Conservation (phyloP, 2,797 vertebrate species). For the Avahi laniger region DNA sequence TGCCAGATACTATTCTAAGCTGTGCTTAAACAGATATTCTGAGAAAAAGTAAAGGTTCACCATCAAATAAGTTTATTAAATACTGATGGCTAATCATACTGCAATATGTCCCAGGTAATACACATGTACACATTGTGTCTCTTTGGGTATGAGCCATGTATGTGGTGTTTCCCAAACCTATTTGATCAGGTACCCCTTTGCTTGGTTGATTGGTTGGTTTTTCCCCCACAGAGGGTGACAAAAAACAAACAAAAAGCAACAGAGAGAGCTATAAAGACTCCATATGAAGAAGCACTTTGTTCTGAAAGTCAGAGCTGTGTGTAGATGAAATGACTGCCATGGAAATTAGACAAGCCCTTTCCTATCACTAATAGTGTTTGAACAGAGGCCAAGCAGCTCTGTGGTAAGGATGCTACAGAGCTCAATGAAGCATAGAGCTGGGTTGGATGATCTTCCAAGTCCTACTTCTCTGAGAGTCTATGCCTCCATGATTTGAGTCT, state of each 20-base stretch:
- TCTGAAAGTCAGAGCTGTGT: not conserved
- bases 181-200: not conserved
- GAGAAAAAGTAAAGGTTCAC: not conserved
- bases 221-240: not conserved
- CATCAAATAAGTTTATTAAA: constrained; percentile 11
- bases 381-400: not conserved
- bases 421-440: not conserved
- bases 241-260: not conserved
- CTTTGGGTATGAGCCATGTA: not conserved
- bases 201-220: accelerated
- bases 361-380: not conserved
- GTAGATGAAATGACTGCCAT: not conserved
- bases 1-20: not conserved
- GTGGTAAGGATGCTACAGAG: not conserved
- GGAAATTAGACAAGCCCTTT: not conserved
- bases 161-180: not conserved
- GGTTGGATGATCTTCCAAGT: not conserved
- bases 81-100: not conserved
- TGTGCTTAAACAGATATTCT: not conserved
- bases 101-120: not conserved
- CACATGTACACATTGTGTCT: not conserved
- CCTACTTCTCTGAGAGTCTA: not conserved
- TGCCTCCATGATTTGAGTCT: not conserved
- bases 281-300: not conserved
- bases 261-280: not conserved